These are phyloP conservation scores for Aporrectodea caliginosa DNA, from an alignment of 1,140 invertebrate genomes.

Conservation along the genomic window DNA sequence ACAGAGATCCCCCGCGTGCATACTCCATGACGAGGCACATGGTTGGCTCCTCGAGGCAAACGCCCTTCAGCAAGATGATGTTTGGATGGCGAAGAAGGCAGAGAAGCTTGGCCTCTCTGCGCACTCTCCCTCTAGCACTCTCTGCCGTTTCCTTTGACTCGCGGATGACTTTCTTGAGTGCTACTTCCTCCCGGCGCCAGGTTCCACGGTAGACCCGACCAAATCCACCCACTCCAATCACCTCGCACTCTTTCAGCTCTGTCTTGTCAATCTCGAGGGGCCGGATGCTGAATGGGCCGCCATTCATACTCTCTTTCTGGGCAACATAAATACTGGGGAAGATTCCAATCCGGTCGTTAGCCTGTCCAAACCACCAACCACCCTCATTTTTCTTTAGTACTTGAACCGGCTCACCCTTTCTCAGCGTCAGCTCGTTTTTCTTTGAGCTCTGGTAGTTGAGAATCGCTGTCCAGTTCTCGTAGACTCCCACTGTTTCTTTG, in stretches of 20 bases:
- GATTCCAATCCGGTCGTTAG: slow-evolving; percentile 74
- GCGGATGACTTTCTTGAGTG: slow-evolving; percentile 66
- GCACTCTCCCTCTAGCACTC: slow-evolving; percentile 83
- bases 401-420: slow-evolving; percentile 80
- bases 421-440: slow-evolving; percentile 83
- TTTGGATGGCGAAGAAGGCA: slow-evolving; percentile 88
- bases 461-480: slow-evolving; percentile 68
- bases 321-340: slow-evolving; percentile 88
- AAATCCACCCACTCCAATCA: slow-evolving; percentile 93
- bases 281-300: slow-evolving; percentile 59
- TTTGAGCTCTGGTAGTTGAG: slow-evolving; percentile 88
- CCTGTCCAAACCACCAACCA: slow-evolving; percentile 95
- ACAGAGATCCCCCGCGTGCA: slow-evolving; percentile 84
- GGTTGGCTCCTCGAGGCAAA: slow-evolving; percentile 80
- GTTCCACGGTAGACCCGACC: slow-evolving; percentile 85
- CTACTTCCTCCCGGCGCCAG: slow-evolving; percentile 75
- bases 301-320: slow-evolving; percentile 56
- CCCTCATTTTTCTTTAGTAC: slow-evolving; percentile 89
- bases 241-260: slow-evolving; percentile 82
- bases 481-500: background rate
- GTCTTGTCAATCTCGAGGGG: slow-evolving; percentile 81
- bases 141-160: background rate
- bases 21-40: slow-evolving; percentile 95
- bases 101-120: slow-evolving; percentile 90
- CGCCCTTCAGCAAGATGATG: slow-evolving; percentile 86